Evolutionary conservation across 2,888 invertebrate genomes (phyloP), one percentile per base, ranked within the genome.

Genomic region (Drosophila setosimentum): DNA sequence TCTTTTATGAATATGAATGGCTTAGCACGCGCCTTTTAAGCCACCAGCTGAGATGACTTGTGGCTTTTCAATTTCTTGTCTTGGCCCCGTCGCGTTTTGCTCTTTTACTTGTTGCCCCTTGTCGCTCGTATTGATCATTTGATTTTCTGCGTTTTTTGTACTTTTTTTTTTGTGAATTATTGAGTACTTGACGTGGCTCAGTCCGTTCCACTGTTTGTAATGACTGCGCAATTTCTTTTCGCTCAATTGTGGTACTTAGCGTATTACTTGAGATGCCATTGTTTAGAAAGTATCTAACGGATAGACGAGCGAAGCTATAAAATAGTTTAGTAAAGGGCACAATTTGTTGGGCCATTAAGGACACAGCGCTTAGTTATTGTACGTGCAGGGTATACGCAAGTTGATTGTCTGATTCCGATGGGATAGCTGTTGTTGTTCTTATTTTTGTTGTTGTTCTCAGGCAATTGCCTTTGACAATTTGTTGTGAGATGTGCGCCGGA

Each of bases 1-100:
- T 73, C 70, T 89, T 88, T 89, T 85, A 87, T 87, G 87, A 87
- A 87, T 85, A 88, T 89, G 87, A 87, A 89, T 87, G 88, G 87
- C 88, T 87, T 89, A 87, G 87, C 87, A 87, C 87, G 87, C 87
- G 87, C 90, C 87, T 89, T 88, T 87, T 85, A 90, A 90, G 87
- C 88, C 90, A 90, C 87, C 87, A 88, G 90, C 87, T 90, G 87
- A 89, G 90, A 88, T 90, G 90, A 88, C 90, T 88, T 90, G 89
- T 83, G 86, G 82, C 80, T 89, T 87, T 87, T 89, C 89, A 87
- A 83, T 85, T 85, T 89, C 83, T 87, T 78, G 78, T 63, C 65
- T 70, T 67, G 53, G 68, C 68, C 68, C 68, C 68, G 59, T 62
- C 68, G 66, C 51, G 63, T 64, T 70, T 68, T 72, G 73, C 74